Conservation (phyloP, 2,113 vertebrate species). For the Oryctolagus cuniculus region DNA sequence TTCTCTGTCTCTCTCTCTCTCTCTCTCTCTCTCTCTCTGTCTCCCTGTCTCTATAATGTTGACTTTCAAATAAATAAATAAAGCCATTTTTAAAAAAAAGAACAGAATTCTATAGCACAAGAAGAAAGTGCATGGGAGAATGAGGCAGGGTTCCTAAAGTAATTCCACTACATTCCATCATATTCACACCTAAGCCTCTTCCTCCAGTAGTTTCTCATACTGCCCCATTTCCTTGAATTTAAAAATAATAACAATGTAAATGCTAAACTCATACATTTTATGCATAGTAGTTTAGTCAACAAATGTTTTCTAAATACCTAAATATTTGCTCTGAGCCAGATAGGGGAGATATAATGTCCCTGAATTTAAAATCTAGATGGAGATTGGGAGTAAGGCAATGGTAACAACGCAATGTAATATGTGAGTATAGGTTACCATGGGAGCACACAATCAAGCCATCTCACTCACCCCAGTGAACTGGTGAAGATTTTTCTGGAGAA, state of each 20-base stretch:
- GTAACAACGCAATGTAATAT: background rate
- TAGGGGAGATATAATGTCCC: background rate
- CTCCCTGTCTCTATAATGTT: too few species aligned
- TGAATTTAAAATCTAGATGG: background rate
- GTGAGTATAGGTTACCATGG: accelerated
- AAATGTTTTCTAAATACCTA: background rate
- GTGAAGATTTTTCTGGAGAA: background rate
- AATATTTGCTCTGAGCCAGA: background rate
- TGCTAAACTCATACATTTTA: background rate
- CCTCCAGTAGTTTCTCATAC: background rate
- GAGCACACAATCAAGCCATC: too few species aligned
- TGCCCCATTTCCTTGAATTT: background rate
- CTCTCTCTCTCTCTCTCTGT: too few species aligned
- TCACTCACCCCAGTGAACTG: background rate
- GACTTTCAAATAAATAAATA: too few species aligned
- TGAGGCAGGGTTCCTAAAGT: background rate
- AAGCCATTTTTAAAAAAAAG: too few species aligned
- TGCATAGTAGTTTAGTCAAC: background rate
- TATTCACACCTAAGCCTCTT: background rate
- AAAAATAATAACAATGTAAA: background rate
- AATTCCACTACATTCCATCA: background rate
- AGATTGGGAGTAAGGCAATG: background rate
- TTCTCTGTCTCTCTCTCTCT: too few species aligned
- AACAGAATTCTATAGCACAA: background rate
- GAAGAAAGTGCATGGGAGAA: background rate